Evolutionary conservation across 2,113 vertebrate species (phyloP).

Genomic region (Gorsachius goisagi): DNA sequence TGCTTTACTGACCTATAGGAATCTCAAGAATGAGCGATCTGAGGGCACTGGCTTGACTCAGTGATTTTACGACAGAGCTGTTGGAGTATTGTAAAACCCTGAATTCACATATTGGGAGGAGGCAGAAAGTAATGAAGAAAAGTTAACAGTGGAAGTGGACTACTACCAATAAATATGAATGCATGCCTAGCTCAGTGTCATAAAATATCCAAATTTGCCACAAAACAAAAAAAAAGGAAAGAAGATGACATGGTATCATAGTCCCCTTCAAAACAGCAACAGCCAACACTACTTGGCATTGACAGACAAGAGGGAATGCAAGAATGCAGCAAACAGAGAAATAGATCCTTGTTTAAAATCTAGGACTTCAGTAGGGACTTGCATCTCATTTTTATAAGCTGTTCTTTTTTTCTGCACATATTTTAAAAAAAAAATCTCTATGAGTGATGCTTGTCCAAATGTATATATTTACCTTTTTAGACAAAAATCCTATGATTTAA

Average conservation of each 20-base stretch:
- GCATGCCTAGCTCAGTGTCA: background rate
- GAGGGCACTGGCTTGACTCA: background rate
- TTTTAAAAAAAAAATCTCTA: background rate
- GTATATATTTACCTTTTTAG: background rate
- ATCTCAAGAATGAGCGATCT: constrained; percentile 10
- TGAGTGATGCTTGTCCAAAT: background rate
- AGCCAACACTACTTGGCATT: background rate
- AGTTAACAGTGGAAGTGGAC: background rate
- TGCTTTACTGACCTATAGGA: background rate
- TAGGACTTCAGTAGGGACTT: background rate
- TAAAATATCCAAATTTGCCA: background rate
- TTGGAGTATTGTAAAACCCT: background rate
- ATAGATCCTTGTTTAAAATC: background rate
- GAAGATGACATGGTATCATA: background rate
- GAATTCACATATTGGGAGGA: background rate
- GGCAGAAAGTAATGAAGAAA: background rate
- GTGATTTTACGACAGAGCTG: background rate
- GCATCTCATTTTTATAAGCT: background rate
- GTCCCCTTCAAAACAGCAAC: background rate
- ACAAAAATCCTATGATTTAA: background rate
- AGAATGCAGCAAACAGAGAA: background rate
- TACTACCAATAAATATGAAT: background rate
- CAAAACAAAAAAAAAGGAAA: background rate
- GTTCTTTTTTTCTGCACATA: background rate
- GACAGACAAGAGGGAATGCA: background rate